Conservation (phyloP, 2,797 vertebrate genomes). For the Sylvia borin region DNA sequence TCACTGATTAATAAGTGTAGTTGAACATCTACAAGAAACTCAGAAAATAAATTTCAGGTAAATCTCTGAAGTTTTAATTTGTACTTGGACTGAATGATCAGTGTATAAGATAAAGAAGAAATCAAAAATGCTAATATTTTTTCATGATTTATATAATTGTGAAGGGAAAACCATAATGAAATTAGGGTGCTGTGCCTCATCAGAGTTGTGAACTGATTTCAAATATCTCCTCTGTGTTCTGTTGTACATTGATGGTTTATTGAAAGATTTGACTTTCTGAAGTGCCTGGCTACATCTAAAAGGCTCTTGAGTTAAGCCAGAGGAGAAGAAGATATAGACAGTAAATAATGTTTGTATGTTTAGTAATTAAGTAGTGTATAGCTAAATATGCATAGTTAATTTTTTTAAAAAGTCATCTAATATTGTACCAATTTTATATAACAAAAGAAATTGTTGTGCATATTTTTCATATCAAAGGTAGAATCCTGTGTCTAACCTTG, state of each 20-base stretch:
- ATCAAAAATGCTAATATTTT: background rate
- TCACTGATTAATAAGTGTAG: background rate
- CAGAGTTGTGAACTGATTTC: background rate
- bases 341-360: background rate
- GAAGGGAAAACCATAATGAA: background rate
- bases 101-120: background rate
- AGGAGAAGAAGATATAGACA: background rate
- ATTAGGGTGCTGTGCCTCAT: background rate
- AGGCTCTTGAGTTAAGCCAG: background rate
- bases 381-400: background rate
- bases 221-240: background rate
- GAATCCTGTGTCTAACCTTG: background rate
- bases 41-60: background rate
- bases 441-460: background rate
- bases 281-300: accelerated
- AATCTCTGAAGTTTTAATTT: background rate
- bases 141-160: background rate
- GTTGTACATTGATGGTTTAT: background rate
- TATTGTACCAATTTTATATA: background rate
- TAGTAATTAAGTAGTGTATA: background rate
- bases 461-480: background rate
- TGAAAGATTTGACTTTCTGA: background rate
- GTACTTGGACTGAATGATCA: background rate
- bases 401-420: background rate
- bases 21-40: background rate